Evolutionary conservation across 2,113 vertebrate genomes (phyloP).

Genomic region (Bufo gargarizans): DNA sequence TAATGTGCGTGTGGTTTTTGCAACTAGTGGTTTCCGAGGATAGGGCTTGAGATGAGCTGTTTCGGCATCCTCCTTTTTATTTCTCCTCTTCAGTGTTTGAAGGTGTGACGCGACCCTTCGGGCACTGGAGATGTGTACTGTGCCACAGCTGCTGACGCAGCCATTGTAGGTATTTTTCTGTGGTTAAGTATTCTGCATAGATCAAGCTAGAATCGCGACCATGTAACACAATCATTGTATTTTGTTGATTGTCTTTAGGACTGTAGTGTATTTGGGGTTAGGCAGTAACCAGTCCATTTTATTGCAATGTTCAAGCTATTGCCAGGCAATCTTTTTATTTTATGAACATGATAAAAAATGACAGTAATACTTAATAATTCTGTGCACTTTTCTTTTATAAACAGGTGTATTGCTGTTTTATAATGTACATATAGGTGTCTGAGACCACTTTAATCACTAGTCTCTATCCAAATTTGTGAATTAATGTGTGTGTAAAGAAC

Average conservation of each 20-base stretch:
- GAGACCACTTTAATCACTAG: slow-evolving; percentile 76
- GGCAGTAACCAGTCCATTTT: slow-evolving; percentile 71
- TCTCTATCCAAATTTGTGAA: slow-evolving; percentile 75
- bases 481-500: slow-evolving; percentile 58
- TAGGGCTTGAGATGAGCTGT: slow-evolving; percentile 21
- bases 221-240: slow-evolving; percentile 61
- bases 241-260: slow-evolving; percentile 80
- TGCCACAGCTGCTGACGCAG: slow-evolving; percentile 71
- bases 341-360: slow-evolving; percentile 78
- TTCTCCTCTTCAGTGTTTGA: slow-evolving; percentile 32
- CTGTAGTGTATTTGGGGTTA: slow-evolving; percentile 74
- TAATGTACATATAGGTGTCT: slow-evolving; percentile 82
- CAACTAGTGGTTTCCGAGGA: slow-evolving; percentile 34
- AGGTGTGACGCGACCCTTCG: neutral
- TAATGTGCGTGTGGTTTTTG: slow-evolving; percentile 5
- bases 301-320: slow-evolving; percentile 76
- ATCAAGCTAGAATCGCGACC: slow-evolving; percentile 33
- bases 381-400: slow-evolving; percentile 98
- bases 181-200: slow-evolving; percentile 59
- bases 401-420: slow-evolving; percentile 81
- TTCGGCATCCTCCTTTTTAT: neutral
- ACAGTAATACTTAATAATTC: slow-evolving; percentile 79
- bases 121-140: slow-evolving; percentile 45
- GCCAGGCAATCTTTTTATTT: slow-evolving; percentile 75
- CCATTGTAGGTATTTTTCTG: slow-evolving; percentile 71